A percentile compares a stretch with the other conserved stretches of the same genome.
Evolutionary conservation across 2,113 vertebrate genomes (phyloP).

Genomic region (Tringa solitaria): DNA sequence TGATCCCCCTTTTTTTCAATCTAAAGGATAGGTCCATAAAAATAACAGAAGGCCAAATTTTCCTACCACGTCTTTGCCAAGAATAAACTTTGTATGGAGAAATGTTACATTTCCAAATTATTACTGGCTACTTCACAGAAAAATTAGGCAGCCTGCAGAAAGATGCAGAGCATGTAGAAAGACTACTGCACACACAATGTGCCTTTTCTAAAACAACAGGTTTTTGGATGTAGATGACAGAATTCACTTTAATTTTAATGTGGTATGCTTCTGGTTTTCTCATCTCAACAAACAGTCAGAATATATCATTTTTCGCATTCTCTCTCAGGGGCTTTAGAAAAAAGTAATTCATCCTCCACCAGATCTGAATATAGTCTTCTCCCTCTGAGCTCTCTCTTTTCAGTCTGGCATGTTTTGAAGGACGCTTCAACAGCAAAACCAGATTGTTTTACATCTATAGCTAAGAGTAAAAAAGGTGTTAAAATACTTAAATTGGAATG

Average conservation of each 20-base stretch:
- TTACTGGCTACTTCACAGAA: not conserved
- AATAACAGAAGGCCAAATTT: not conserved
- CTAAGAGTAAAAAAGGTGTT: rapidly evolving
- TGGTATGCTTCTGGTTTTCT: not conserved
- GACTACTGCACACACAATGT: not conserved
- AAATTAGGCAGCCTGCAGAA: not conserved
- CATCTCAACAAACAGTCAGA: not conserved
- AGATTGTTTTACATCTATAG: not conserved
- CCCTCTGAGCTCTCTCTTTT: not conserved
- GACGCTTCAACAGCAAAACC: not conserved
- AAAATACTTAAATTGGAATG: not conserved
- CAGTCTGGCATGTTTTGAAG: not conserved
- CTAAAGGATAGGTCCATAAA: not conserved
- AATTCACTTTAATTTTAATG: not conserved
- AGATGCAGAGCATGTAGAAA: not conserved
- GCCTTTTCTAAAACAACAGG: not conserved
- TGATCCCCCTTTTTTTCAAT: not conserved
- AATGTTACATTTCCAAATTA: not conserved
- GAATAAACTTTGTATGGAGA: not conserved
- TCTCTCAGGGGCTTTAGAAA: not conserved
- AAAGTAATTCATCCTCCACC: not conserved
- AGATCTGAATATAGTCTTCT: not conserved
- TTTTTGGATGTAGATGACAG: not conserved
- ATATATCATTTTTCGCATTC: not conserved
- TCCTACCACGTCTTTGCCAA: not conserved